Conservation (phyloP, 2,113 vertebrate species). For the Dipodomys stephensi region DNA sequence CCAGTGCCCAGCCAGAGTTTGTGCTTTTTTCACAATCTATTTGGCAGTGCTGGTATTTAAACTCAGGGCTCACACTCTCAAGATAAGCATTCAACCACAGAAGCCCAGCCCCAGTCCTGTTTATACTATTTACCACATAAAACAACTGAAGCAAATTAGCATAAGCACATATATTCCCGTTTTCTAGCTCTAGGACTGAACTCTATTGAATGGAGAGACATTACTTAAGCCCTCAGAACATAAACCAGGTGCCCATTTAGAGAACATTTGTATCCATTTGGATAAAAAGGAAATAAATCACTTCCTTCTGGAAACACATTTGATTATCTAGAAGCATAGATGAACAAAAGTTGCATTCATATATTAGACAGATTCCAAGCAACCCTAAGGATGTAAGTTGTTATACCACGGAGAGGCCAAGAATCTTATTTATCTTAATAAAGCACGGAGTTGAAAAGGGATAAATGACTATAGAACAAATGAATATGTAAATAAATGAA, state of each 20-base stretch:
- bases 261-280: neutral
- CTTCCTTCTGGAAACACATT: constrained; percentile 35
- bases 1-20: no score
- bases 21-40: no score
- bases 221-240: neutral
- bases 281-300: neutral
- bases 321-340: neutral
- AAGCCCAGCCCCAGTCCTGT: no score
- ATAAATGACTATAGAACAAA: neutral
- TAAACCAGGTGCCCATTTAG: neutral
- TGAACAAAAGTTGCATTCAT: neutral
- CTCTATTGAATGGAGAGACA: neutral
- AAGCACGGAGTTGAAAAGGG: neutral
- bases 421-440: neutral
- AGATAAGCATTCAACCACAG: no score
- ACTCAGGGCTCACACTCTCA: no score
- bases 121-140: no score
- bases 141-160: neutral
- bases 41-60: no score
- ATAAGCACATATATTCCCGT: neutral
- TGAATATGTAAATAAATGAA: neutral
- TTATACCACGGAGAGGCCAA: neutral
- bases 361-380: neutral
- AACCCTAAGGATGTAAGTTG: neutral
- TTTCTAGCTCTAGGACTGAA: neutral